These are phyloP conservation scores for Spongilla lacustris DNA, from an alignment of 37 sponge, comb jelly and placozoan species.

Conservation along the genomic window DNA sequence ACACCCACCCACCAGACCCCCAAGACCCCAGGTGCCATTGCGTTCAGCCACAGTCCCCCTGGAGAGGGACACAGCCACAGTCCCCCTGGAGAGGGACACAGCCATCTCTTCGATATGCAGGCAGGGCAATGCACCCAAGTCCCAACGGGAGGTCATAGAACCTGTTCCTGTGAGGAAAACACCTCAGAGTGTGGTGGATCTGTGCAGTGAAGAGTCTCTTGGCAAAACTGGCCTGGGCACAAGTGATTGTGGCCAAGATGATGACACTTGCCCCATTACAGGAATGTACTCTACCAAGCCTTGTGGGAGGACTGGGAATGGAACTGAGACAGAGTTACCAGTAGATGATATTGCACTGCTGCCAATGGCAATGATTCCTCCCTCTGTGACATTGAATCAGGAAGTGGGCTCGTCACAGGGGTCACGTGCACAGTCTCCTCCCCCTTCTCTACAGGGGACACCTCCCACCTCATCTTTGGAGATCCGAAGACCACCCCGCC, in stretches of 20 bases:
- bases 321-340: neutral
- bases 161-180: neutral
- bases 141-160: neutral
- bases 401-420: neutral
- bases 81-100: neutral
- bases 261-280: neutral
- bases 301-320: neutral
- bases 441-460: neutral
- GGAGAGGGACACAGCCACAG: neutral
- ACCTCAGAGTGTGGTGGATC: too few species aligned
- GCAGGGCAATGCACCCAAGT: neutral
- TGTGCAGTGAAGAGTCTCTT: too few species aligned
- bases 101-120: neutral
- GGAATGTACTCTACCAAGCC: neutral
- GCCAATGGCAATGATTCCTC: too few species aligned
- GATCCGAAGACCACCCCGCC: neutral
- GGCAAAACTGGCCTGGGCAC: neutral
- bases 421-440: neutral
- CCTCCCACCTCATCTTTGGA: neutral
- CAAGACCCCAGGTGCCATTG: too few species aligned
- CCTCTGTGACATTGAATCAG: too few species aligned
- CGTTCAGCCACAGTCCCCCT: neutral
- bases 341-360: too few species aligned
- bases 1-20: too few species aligned
- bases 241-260: neutral